Evolutionary conservation across 2,888 invertebrate species (phyloP), one percentile per base, ranked within the genome.

Genomic region (Idaea dimidiata): DNA sequence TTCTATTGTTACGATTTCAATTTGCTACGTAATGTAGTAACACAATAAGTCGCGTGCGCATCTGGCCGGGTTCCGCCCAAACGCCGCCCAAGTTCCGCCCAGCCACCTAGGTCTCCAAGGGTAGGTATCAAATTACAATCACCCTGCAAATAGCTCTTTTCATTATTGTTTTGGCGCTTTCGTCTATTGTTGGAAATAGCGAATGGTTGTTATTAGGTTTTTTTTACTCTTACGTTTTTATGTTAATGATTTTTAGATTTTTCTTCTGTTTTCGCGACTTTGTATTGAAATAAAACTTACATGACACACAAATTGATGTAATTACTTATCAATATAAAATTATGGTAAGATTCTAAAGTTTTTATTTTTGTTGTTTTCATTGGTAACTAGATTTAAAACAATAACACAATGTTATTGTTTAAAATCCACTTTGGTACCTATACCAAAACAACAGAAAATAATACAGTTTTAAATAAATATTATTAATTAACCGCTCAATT

Each of bases 41-140:
- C 57, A 63, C 62, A 59, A 63, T 62, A 61, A 62, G 80, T 76
- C 87, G 88, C 88, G 80, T 82, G 85, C 89, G 87, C 91, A 89
- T 77, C 75, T 82, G 82, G 79, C 76, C 69, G 67, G 69, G 68
- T 61, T 69, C 80, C 85, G 85, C 83, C 86, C 84, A 78, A 70
- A 62, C 68, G 71, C 86, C 87, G 86, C 87, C 88, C 86, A 80
- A 74, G 74, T 68, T 63, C 77, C 80, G 78, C 83, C 85, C 80
- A 75, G 73, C 70, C 75, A 72, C 79, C 82, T 73, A 79, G 73
- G 76, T 76, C 68, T 69, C 69, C 53, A 43, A 43, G 43, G 63
- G 70, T 70, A 60, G 64, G 69, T 75, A 79, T 84, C 81, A 66
- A 74, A 77, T 84, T 86, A 75, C 79, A 75, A 78, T 78, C 74